Conservation (phyloP, 2,113 vertebrate genomes). For the Aptenodytes forsteri region DNA sequence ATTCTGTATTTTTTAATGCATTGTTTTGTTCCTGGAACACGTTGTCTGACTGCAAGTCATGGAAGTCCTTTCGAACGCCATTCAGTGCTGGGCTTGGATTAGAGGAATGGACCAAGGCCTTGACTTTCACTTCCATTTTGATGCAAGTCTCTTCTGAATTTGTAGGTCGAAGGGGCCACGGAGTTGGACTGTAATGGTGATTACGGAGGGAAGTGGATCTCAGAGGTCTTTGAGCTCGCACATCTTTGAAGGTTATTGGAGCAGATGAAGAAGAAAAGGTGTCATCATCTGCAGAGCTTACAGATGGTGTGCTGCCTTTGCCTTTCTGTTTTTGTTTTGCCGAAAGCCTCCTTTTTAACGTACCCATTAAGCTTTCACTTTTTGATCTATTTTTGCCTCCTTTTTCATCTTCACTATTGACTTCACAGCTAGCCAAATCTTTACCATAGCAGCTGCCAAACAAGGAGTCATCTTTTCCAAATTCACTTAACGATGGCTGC, state of each 20-base stretch:
- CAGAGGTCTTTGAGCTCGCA: constrained; percentile 89
- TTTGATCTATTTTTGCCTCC: constrained; percentile 89
- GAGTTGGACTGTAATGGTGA: constrained; percentile 96
- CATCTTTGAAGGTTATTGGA: constrained; percentile 91
- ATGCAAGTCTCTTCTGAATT: constrained; percentile 94
- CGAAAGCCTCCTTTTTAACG: constrained; percentile 91
- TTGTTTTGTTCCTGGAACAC: constrained; percentile 85
- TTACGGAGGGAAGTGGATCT: constrained; percentile 90
- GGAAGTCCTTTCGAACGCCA: constrained; percentile 91
- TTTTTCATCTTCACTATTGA: constrained; percentile 88
- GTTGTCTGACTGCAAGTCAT: constrained; percentile 86
- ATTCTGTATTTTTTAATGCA: constrained; percentile 82
- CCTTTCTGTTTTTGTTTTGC: constrained; percentile 94
- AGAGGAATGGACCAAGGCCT: constrained; percentile 93
- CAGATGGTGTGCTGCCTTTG: constrained; percentile 83
- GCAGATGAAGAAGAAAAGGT: constrained; percentile 93
- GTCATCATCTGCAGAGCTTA: constrained; percentile 86
- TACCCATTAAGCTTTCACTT: constrained; percentile 95
- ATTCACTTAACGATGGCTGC: constrained; percentile 87
- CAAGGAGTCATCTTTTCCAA: constrained; percentile 92
- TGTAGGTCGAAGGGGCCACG: constrained; percentile 92
- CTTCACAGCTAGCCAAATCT: constrained; percentile 88
- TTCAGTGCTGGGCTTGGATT: constrained; percentile 90
- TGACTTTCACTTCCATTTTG: constrained; percentile 96
- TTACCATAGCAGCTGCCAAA: constrained; percentile 93